Evolutionary conservation across 2,797 vertebrate species (phyloP).

Genomic region (Garrulus glandarius): DNA sequence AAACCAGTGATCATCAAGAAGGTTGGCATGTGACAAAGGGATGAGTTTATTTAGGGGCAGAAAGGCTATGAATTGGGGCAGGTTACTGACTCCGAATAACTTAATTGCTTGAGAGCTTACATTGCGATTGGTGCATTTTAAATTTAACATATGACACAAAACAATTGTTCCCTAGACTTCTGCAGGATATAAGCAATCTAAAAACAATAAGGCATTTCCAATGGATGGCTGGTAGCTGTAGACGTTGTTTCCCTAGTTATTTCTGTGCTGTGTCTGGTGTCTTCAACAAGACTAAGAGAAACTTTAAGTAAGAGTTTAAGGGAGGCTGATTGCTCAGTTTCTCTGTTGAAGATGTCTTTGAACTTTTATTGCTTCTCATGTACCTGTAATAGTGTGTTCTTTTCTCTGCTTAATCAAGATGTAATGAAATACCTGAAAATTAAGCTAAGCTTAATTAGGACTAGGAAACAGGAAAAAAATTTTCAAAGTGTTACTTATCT

Average conservation of each 20-base stretch:
- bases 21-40: neutral
- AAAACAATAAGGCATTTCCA: neutral
- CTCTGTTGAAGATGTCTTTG: neutral
- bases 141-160: neutral
- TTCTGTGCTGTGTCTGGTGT: neutral
- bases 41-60: neutral
- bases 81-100: neutral
- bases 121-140: accelerated
- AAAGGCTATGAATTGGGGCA: neutral
- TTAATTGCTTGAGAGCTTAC: neutral
- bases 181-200: neutral
- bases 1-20: neutral
- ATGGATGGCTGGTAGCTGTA: neutral
- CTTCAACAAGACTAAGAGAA: neutral
- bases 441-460: neutral
- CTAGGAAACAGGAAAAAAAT: neutral
- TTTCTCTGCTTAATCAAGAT: neutral
- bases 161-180: accelerated
- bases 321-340: neutral
- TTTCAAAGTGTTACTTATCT: neutral
- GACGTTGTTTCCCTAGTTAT: neutral
- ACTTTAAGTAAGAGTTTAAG: neutral
- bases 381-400: neutral
- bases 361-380: neutral
- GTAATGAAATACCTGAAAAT: neutral